Conservation (phyloP, 2,888 invertebrate genomes). For the Lutraria lutraria region DNA sequence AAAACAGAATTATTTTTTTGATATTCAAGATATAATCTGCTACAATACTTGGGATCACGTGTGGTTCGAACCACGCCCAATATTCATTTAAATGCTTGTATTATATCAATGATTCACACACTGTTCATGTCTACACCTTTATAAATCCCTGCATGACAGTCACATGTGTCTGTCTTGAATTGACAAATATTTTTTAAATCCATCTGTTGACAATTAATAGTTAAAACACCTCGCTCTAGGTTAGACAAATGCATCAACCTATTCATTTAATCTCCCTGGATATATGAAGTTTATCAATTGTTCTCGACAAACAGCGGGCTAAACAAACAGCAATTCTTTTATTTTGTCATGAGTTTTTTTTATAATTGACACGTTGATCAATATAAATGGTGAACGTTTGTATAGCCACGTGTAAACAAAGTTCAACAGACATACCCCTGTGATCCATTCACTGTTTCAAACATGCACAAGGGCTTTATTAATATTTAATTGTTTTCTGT, state of each 20-base stretch:
- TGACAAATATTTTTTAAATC: not conserved
- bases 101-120: not conserved
- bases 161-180: not conserved
- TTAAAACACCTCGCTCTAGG: not conserved
- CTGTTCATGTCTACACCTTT: not conserved
- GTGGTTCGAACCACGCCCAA: not conserved
- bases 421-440: conserved; percentile 18
- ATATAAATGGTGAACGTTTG: conserved; percentile 31
- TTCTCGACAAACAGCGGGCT: not conserved
- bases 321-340: not conserved
- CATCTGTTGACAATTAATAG: not conserved
- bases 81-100: not conserved
- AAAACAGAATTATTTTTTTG: no score
- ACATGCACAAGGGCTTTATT: no score
- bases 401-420: conserved; percentile 36
- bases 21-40: no score
- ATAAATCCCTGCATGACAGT: not conserved
- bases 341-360: conserved; percentile 4
- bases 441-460: not conserved
- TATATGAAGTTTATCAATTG: not conserved
- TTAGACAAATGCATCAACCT: not conserved
- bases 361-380: conserved; percentile 34
- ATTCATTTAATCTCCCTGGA: not conserved
- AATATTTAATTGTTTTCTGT: no score
- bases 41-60: not conserved